Base-by-base conservation (phyloP, 1,140 invertebrate genomes). In the Rhysida immarginata region DNA sequence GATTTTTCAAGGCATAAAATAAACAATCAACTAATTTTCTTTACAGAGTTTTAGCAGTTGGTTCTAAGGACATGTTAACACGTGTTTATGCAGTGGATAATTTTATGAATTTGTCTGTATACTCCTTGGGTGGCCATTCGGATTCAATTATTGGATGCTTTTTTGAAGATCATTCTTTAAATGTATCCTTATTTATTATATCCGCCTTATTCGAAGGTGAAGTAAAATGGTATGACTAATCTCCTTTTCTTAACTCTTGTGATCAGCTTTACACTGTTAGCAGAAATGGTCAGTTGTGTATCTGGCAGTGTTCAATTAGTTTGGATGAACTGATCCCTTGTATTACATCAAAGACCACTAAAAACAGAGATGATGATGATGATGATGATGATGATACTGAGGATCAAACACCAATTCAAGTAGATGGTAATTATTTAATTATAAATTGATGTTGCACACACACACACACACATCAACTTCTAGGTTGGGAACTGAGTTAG, bases 221-320 rank as follows among this genome's bases (percentile, higher is more conserved):
- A 35, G 16, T 35, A 35, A 20, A 18, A 41, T n/a, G 53, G 48
- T 26, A 26, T 59, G 11, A 41, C 56, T 11, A 5, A 35, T 5
- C 29, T 35, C 5, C 29, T 35, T 35, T 35, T 35, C 29, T 35
- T 35, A 35, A 35, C 29, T 35, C 16, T 16, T 35, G 29, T n/a
- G 16, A 35, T 35, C 42, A 74, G 70, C 51, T 71, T 51, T 73
- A 71, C 60, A 66, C 66, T 71, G 72, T 76, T 0, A 69, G 69
- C 62, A 61, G 63, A 60, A 79, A 82, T 71, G 81, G 81, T 16
- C 74, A 79, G 56, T 60, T 93, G 0, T 87, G 82, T 67, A 69
- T 90, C n/a, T 98, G 92, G 93, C 83, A 90, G 65, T 86, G 87
- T 66, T 83, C 76, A 61, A 71, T 87, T 49, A 78, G 83, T 54